Evolutionary conservation across 2,797 vertebrate species (phyloP), one percentile per base, ranked within the genome.

Genomic region (Adelosebastes latens): DNA sequence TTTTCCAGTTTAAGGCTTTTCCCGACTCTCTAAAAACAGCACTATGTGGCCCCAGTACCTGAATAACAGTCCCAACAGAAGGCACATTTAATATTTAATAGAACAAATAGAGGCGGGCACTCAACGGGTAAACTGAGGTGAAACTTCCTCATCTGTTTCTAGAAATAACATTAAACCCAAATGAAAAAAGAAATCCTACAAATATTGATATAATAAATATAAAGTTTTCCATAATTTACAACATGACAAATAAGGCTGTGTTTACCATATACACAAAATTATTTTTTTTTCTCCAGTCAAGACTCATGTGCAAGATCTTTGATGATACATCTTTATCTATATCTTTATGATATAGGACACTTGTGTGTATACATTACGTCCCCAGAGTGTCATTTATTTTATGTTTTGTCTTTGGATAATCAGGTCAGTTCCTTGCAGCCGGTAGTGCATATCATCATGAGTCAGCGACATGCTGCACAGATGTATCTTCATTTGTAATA

Each of bases 171-270:
- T 29, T 9, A 24, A 71, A 84, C 4, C 76, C 46, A 62, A 77
- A 67, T 42, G 4, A 16, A 58, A 9, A 62, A 80, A 42, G 36
- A 53, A 36, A 63, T 13, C 46, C 32, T 25, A 77, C 60, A 72
- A 79, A 76, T n/a, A 53, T 11, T 62, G n/a, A 86, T 36, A 76
- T 14, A 87, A 91, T 90, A 92, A 93, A 89, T 90, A 90, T 55
- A 13, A 70, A 31, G 1, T 55, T 69, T 76, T 70, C 16, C 53
- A 60, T 68, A 60, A 84, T 75, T 83, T 81, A 88, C n/a, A 75
- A 74, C 55, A 82, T 16, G 27, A 70, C 16, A 81, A 65, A 36
- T 60, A 79, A 83, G 22, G 62, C 72, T 75, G 65, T 77, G 34
- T 58, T 84, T 72, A 65, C 11, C 9, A 58, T 31, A 60, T 10